phyloP scores from a whole-genome alignment of 2,797 vertebrate genomes.

The Pipistrellus pygmaeus region DNA sequence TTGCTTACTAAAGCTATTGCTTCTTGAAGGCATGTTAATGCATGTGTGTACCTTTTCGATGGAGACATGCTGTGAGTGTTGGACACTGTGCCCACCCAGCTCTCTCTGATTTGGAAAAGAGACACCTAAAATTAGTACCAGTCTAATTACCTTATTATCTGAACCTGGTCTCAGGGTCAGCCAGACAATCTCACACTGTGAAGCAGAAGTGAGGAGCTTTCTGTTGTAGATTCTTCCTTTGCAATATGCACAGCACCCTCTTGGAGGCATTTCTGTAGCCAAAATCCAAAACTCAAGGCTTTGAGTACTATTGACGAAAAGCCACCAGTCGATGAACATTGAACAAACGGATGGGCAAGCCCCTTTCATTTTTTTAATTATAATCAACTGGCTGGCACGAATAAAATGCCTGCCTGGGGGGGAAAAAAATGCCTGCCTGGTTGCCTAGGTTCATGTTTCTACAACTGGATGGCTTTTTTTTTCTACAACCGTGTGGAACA shows the following conservation, averaged over 20 bases:
- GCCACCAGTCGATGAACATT: neutral
- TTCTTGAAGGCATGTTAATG: neutral
- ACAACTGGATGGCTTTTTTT: neutral
- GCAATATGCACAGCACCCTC: neutral
- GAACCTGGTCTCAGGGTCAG: neutral
- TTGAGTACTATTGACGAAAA: neutral
- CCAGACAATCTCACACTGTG: neutral
- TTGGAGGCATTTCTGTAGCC: neutral
- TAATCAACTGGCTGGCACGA: neutral
- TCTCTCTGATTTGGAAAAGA: neutral
- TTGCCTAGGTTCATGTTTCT: constrained; percentile 4
- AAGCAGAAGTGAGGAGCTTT: neutral
- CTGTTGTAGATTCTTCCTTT: neutral
- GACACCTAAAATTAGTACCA: neutral
- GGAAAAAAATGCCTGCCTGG: too few species aligned
- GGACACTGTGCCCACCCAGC: neutral
- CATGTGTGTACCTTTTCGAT: neutral
- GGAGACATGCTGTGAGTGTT: neutral
- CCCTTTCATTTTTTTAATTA: neutral
- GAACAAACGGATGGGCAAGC: neutral
- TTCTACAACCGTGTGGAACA: neutral
- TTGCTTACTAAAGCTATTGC: constrained; percentile 3
- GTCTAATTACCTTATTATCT: neutral
- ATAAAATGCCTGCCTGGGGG: neutral
- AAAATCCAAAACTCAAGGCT: neutral